Base-by-base conservation (phyloP, 2,888 invertebrate genomes). In the Tiliacea aurago region DNA sequence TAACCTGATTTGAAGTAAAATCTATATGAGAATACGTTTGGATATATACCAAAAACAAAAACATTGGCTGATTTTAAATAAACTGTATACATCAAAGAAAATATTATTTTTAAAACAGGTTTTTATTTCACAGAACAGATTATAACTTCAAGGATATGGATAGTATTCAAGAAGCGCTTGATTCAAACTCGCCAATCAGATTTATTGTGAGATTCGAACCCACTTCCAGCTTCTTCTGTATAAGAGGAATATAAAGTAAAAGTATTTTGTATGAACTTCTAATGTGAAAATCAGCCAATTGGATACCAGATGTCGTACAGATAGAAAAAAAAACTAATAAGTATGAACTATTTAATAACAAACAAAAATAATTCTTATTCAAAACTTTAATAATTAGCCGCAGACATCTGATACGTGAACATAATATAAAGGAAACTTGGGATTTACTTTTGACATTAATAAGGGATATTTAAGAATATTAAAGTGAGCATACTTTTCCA, bases 1-100 rank as follows among this genome's bases (percentile, higher is more conserved):
- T 99, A 95, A 99, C 99, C 99, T 99, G 97, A 94, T 96, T 93
- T 88, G 90, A 92, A 94, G 91, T 91, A 93, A 95, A 92, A 86
- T 85, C 90, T 88, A 88, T 95, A 90, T 95, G 90, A 92, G 88
- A 85, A 89, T 93, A 82, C 79, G 80, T 82, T 85, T 83, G 72
- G 76, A 73, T 53, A 69, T 84, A 62, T 62, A 84, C 63, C 51
- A 70, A 58, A 68, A 81, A 62, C 59, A 80, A 70, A 55, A 62
- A 61, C 75, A 88, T 90, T 92, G 91, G 84, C 91, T 91, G 91
- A 91, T 90, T 91, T 91, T 90, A 78, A 71, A 73, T 62, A 76
- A 84, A 81, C 58, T 55, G 43, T 55, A 61, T 37, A 66, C 53
- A 78, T 45, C 0, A 49, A 47, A 41, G 33, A 45, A 11, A 13